phyloP scores from a whole-genome alignment of 2,797 vertebrate species.

The Avahi laniger region DNA sequence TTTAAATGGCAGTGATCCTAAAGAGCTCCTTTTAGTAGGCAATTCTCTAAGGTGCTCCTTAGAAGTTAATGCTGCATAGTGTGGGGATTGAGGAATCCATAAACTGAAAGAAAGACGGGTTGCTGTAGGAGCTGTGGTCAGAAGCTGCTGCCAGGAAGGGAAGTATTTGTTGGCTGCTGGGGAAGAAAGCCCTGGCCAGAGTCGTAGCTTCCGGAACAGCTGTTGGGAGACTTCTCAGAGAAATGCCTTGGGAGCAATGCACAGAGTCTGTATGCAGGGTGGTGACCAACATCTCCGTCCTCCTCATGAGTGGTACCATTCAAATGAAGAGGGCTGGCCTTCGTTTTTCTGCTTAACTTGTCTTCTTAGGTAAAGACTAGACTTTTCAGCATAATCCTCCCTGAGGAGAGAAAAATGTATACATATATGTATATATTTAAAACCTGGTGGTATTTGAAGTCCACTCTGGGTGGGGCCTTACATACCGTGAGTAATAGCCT shows the following conservation, averaged over 20 bases:
- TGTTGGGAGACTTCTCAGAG: background rate
- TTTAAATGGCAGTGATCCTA: background rate
- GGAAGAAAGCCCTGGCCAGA: background rate
- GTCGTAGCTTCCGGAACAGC: background rate
- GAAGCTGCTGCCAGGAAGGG: background rate
- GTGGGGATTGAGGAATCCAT: background rate
- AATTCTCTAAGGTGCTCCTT: background rate
- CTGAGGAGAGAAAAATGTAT: background rate
- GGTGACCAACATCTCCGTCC: background rate
- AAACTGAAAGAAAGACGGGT: background rate
- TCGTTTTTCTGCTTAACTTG: background rate
- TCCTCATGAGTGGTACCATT: accelerated
- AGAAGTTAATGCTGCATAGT: background rate
- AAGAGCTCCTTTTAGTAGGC: background rate
- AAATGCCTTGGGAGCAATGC: background rate
- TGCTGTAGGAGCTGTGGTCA: background rate
- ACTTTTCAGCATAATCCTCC: background rate
- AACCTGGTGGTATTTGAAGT: background rate
- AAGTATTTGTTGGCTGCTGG: background rate
- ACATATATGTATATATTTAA: background rate
- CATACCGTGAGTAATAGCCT: background rate
- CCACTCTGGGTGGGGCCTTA: background rate
- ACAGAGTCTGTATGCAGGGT: accelerated
- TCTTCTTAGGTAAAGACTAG: background rate
- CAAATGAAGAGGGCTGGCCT: background rate